A percentile compares a stretch with the other conserved stretches of the same genome.
phyloP scores from a whole-genome alignment of 2,113 vertebrate genomes.

The Emydocephalus ijimae region DNA sequence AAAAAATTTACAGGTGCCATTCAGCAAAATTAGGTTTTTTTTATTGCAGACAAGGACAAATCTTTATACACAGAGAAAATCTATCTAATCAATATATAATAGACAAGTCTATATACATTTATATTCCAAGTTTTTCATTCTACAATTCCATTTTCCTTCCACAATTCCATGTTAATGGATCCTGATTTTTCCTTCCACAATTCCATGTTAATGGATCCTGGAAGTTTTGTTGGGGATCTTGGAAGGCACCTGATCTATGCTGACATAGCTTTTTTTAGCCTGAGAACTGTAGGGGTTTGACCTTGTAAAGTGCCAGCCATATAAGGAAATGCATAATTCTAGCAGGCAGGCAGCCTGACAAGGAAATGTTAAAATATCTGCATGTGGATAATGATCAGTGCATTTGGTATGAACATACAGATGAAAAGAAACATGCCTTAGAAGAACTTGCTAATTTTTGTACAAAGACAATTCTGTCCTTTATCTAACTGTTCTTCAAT shows the following conservation, averaged over 20 bases:
- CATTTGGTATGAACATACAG: neutral
- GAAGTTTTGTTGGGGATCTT: neutral
- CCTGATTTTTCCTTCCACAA: neutral
- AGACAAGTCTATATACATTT: neutral
- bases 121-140: neutral
- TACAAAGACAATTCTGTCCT: neutral
- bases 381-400: neutral
- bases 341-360: neutral
- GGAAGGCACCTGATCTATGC: neutral
- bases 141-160: neutral
- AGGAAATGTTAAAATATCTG: neutral
- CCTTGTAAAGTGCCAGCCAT: neutral
- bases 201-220: neutral
- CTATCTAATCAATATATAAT: neutral
- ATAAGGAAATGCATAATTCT: neutral
- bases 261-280: neutral
- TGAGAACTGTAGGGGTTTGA: neutral
- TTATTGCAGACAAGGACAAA: neutral
- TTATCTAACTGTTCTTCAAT: neutral
- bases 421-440: neutral
- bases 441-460: neutral
- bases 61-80: neutral
- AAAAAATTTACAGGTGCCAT: neutral
- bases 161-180: neutral
- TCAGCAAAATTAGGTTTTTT: neutral